phyloP scores from a whole-genome alignment of 1,140 invertebrate species.

The Camponotus pennsylvanicus region DNA sequence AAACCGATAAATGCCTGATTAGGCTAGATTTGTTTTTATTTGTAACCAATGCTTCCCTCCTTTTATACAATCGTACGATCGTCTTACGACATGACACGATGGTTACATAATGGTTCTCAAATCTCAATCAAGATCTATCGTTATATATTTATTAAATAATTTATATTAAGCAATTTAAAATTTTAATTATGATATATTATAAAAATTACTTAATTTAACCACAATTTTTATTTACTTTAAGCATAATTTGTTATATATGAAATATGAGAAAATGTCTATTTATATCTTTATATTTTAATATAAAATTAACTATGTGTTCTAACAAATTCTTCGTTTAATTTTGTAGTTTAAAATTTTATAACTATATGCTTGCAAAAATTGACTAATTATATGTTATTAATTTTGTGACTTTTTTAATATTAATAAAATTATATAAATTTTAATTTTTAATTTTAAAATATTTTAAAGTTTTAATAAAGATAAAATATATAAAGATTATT shows the following conservation, averaged over 20 bases:
- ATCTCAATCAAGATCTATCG: neutral
- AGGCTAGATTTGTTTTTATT: constrained; percentile 8
- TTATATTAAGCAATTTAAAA: neutral
- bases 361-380: no score
- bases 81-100: neutral
- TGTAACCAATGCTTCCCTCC: neutral
- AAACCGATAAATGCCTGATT: neutral
- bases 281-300: no score
- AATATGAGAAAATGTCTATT: no score
- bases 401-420: no score
- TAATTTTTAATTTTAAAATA: neutral
- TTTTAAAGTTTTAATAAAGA: neutral
- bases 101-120: neutral
- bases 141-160: neutral
- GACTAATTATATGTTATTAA: no score
- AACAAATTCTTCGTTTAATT: no score
- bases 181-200: neutral
- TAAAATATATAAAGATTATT: neutral
- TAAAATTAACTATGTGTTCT: no score
- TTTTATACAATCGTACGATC: constrained; percentile 4
- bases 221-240: neutral
- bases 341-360: no score
- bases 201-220: neutral
- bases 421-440: neutral
- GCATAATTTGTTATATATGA: no score